A percentile compares a stretch with the other conserved stretches of the same genome.
phyloP scores from a whole-genome alignment of 2,797 vertebrate species.

The Phataginus tetradactyla region DNA sequence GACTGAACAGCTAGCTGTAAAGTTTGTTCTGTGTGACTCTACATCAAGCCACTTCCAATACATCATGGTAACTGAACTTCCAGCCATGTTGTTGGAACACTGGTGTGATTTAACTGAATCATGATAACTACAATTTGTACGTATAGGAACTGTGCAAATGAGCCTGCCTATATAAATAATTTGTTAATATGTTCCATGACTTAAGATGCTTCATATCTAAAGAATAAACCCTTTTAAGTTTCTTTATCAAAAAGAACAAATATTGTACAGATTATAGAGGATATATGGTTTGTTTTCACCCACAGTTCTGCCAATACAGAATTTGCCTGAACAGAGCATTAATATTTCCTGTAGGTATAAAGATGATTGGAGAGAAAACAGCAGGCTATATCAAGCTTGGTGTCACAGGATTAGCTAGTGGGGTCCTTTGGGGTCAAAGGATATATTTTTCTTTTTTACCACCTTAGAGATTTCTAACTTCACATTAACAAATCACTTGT shows the following conservation, averaged over 20 bases:
- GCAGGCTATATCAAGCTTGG: not conserved
- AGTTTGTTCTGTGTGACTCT: not conserved
- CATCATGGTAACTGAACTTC: not conserved
- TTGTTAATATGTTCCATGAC: not conserved
- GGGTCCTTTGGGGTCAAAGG: not conserved
- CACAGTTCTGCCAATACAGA: not conserved
- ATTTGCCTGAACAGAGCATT: not conserved
- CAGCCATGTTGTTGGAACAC: not conserved
- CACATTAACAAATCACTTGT: not conserved
- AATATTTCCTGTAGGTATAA: not conserved
- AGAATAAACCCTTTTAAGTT: not conserved
- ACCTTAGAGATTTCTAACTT: not conserved
- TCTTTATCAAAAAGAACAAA: slow-evolving; percentile 8
- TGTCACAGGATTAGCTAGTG: not conserved
- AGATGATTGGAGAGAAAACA: not conserved
- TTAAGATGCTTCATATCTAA: not conserved
- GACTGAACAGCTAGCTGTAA: not conserved
- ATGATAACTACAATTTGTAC: not conserved
- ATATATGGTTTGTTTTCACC: not conserved
- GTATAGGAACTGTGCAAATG: not conserved
- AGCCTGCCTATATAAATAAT: not conserved
- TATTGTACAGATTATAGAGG: not conserved
- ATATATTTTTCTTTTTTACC: not conserved
- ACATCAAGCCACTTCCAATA: not conserved
- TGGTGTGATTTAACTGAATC: not conserved